Conservation (phyloP, 2,888 invertebrate species). For the Andricus quercusramuli region DNA sequence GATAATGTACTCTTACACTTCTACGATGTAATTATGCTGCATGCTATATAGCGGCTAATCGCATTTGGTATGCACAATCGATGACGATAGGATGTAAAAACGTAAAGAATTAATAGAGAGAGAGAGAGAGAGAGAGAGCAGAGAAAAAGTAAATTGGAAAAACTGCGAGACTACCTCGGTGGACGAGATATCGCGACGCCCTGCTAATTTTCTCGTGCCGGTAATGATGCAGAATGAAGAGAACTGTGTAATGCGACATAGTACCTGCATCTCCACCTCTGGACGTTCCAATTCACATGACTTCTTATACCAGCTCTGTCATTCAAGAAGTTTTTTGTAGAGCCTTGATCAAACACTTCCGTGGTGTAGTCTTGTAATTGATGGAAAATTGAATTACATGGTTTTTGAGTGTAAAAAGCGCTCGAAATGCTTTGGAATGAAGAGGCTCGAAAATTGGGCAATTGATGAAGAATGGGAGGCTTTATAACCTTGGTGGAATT, state of each 20-base stretch:
- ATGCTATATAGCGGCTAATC: conserved; percentile 46
- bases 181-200: conserved; percentile 25
- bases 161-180: neutral
- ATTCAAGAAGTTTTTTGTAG: conserved; percentile 1
- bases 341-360: conserved; percentile 31
- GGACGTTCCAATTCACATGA: conserved; percentile 37
- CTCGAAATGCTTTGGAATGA: neutral
- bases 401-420: neutral
- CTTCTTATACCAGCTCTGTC: neutral
- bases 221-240: conserved; percentile 19
- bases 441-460: neutral
- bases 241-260: conserved; percentile 16
- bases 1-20: neutral
- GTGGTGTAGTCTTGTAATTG: conserved; percentile 25
- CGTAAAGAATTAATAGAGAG: conserved; percentile 22
- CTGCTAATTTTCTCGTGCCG: conserved; percentile 33
- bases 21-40: neutral
- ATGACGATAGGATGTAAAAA: conserved; percentile 45
- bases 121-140: conserved; percentile 3
- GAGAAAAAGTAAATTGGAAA: conserved; percentile 40
- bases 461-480: too few species aligned
- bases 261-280: neutral
- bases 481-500: too few species aligned
- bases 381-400: conserved; percentile 33
- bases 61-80: conserved; percentile 55